A percentile compares a stretch with the other conserved stretches of the same genome.
Conservation (phyloP, 2,888 invertebrate species). For the Synergus laeviventris region DNA sequence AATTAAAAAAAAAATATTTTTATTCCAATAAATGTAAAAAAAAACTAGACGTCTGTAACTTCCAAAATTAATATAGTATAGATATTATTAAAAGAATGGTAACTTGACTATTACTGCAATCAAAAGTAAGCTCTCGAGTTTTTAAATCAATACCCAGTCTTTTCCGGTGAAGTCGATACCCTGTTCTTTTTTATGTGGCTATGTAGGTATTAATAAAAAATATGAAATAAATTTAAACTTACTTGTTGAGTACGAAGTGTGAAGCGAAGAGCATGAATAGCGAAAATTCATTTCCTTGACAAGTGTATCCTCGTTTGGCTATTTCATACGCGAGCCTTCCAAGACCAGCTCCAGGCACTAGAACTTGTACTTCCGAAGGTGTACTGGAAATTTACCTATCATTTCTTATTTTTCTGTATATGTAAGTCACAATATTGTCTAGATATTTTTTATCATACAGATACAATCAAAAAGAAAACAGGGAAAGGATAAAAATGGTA, state of each 20-base stretch:
- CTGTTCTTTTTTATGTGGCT: no score
- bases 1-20: no score
- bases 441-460: neutral
- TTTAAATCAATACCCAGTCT: no score
- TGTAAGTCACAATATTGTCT: neutral
- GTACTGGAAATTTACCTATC: conserved; percentile 70
- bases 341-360: conserved; percentile 98
- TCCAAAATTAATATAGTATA: no score
- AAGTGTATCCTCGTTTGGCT: conserved; percentile 90
- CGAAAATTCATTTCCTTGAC: conserved; percentile 98
- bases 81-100: no score
- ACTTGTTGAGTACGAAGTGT: conserved; percentile 95
- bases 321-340: conserved; percentile 96
- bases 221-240: conserved; percentile 60
- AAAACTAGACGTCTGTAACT: no score
- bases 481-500: neutral
- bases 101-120: no score
- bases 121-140: no score
- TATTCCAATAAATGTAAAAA: no score
- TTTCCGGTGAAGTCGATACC: no score
- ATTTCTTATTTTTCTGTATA: conserved; percentile 60
- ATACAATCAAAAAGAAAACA: neutral
- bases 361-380: conserved; percentile 81
- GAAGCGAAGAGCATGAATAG: conserved; percentile 98
- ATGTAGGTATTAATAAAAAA: conserved; percentile 28